These are phyloP conservation scores for Progne subis DNA, from an alignment of 2,113 vertebrate species.

Conservation along the genomic window DNA sequence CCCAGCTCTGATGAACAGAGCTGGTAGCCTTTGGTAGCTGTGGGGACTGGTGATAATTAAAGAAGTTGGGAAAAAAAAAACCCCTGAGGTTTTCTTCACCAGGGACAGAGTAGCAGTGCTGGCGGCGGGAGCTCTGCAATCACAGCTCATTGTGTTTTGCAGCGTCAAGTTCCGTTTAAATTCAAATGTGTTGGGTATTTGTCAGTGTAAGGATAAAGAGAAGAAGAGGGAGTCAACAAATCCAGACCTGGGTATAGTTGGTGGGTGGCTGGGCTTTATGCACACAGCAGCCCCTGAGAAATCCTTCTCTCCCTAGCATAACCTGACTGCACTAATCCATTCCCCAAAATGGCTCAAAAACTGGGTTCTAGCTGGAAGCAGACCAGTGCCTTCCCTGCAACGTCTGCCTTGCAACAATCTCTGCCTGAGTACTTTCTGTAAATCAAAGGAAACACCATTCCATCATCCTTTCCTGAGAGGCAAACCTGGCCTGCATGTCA, in stretches of 20 bases:
- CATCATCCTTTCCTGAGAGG: not conserved
- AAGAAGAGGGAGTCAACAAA: not conserved
- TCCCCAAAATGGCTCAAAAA: not conserved
- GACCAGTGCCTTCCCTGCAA: not conserved
- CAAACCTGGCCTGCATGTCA: not conserved
- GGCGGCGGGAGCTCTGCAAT: not conserved
- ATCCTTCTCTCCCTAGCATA: accelerated
- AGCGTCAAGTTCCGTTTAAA: accelerated
- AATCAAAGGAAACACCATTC: not conserved
- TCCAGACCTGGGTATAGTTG: not conserved
- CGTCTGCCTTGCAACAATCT: not conserved
- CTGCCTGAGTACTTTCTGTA: not conserved
- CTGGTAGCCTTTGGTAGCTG: not conserved
- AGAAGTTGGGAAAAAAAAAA: not conserved
- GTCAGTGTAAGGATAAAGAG: not conserved
- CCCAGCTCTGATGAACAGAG: accelerated
- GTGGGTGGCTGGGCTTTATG: not conserved
- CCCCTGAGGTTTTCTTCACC: not conserved
- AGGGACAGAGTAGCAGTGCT: not conserved
- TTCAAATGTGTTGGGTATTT: not conserved
- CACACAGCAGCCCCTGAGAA: not conserved
- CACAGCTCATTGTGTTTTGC: not conserved
- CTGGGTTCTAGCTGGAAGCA: not conserved
- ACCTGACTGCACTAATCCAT: not conserved
- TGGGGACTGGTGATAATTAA: not conserved